Base-by-base conservation (phyloP, 1,140 invertebrate species). In the Drosophila saltans region DNA sequence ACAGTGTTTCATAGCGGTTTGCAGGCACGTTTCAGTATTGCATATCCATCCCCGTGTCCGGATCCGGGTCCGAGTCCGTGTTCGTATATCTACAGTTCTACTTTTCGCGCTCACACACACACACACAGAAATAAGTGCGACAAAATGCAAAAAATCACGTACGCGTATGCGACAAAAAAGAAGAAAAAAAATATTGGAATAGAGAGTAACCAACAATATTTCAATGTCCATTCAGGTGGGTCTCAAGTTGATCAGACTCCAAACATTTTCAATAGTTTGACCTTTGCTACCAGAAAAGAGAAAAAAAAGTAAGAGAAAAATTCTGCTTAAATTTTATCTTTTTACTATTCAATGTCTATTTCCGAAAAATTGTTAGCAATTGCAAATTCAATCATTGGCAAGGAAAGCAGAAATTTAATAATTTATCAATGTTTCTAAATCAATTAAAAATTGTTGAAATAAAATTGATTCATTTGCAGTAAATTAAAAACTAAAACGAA, bases 101-200 rank as follows among this genome's bases (percentile, higher is more conserved):
- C 33, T 28, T 62, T 62, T 62, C 60, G 39, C 40, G 58, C 36
- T 40, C 39, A 55, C 16, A 16, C 16, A 16, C 16, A 16, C 16
- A 16, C 36, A 58, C 36, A 63, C 40, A 60, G 21, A 81, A 85
- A 86, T 86, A 88, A 86, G 71, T 81, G 79, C 66, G 45, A 64
- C 65, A 86, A 88, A 77, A 72, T 67, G 69, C 45, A 43, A 73
- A 86, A 88, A 88, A 88, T 88, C 83, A 88, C 83, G 83, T 88
- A 80, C 83, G 70, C 57, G 57, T 45, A 26, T 66, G 52, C 52
- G 39, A 56, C 63, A 64, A 64, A 68, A 30, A 63, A 80, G 26
- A 57, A 39, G 39, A 59, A 75, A 30, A 9, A 30, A 58, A 21
- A 11, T 10, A 11, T 33, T 11, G 21, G 11, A 40, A 56, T 39